Evolutionary conservation across 2,113 vertebrate genomes (phyloP).

Genomic region (Pan troglodytes): DNA sequence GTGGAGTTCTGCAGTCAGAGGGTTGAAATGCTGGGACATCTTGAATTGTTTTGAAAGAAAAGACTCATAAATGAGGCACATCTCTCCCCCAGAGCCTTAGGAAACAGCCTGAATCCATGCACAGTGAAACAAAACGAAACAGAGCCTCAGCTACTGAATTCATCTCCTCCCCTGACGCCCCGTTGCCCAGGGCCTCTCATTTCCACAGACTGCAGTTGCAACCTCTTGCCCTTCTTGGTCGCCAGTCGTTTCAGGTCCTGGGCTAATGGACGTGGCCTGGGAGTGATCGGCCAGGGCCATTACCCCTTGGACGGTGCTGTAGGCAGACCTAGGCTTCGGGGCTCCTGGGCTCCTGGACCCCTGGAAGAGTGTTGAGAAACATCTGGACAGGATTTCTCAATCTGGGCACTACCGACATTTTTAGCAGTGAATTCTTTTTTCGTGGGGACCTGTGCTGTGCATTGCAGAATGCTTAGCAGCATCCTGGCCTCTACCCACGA

Average conservation of each 20-base stretch:
- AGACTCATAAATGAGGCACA: fast-evolving
- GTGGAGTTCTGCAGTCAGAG: neutral
- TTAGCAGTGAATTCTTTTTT: neutral
- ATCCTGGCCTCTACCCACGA: neutral
- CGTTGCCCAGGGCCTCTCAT: neutral
- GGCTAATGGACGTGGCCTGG: neutral
- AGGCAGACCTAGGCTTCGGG: neutral
- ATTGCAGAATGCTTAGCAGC: fast-evolving
- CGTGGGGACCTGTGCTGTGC: neutral
- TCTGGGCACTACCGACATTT: neutral
- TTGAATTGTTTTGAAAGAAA: neutral
- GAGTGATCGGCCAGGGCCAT: neutral
- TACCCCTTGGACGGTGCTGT: neutral
- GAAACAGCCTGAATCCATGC: fast-evolving
- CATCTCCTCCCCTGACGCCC: neutral
- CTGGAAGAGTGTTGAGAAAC: too few relatives aligned
- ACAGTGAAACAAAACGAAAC: too few relatives aligned
- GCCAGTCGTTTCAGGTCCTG: neutral
- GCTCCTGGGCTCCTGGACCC: neutral
- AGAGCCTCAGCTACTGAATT: fast-evolving
- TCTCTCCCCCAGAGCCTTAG: neutral
- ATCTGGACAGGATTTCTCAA: neutral
- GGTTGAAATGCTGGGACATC: neutral
- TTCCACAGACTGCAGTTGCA: neutral
- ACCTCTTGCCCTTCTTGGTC: neutral